Evolutionary conservation across 2,888 invertebrate genomes (phyloP).

Genomic region (Amiota communis): DNA sequence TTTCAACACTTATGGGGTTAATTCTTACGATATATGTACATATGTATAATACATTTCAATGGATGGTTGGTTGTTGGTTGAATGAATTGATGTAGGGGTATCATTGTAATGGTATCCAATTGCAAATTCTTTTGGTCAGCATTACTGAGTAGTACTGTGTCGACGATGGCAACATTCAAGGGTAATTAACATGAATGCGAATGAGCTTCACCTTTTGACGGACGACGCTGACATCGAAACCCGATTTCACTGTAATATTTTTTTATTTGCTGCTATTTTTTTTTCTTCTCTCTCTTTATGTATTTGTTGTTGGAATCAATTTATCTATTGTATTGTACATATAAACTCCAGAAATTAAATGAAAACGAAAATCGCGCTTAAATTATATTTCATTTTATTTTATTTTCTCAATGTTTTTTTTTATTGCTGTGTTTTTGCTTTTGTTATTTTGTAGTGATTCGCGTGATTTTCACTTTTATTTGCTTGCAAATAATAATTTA

Average conservation of each 20-base stretch:
- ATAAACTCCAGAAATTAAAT: too few relatives aligned
- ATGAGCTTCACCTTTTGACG: not conserved
- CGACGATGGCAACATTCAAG: not conserved
- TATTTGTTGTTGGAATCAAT: too few relatives aligned
- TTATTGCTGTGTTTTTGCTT: not conserved
- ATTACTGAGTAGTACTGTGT: not conserved
- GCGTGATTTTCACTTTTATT: conserved; percentile 28
- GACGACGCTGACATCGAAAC: conserved; percentile 18
- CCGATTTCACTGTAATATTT: conserved; percentile 14
- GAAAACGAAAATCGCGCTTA: too few relatives aligned
- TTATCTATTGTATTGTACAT: too few relatives aligned
- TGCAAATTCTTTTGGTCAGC: conserved; percentile 11
- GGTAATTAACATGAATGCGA: conserved; percentile 13
- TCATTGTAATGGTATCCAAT: not conserved
- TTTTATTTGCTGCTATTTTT: too few relatives aligned
- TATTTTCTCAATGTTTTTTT: not conserved
- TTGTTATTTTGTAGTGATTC: conserved; percentile 1
- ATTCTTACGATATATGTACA: too few relatives aligned
- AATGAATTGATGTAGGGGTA: too few relatives aligned
- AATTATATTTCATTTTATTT: not conserved
- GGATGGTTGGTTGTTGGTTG: too few relatives aligned
- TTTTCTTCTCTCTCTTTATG: too few relatives aligned
- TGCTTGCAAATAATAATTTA: conserved; percentile 46
- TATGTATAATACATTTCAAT: too few relatives aligned
- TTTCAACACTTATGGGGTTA: too few relatives aligned